These are phyloP conservation scores for Aromia moschata DNA, from an alignment of 2,888 invertebrate species.

Conservation along the genomic window DNA sequence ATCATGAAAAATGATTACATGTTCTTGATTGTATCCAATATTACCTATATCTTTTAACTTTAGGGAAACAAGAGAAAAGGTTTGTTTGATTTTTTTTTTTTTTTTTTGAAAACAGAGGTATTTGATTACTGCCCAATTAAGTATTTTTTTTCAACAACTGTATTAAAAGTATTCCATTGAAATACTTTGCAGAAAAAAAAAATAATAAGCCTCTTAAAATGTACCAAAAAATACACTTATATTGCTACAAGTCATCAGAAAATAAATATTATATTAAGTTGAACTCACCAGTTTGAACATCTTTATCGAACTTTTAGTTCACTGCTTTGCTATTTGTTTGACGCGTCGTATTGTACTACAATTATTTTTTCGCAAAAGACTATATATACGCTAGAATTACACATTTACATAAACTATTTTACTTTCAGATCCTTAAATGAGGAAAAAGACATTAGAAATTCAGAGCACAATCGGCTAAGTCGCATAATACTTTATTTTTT, in stretches of 20 bases:
- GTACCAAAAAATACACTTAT: too few relatives aligned
- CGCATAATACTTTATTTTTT: not conserved
- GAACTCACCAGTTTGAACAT: constrained; percentile 18
- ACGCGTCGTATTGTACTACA: not conserved
- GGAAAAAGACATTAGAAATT: not conserved
- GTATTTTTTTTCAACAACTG: too few relatives aligned
- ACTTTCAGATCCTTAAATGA: not conserved
- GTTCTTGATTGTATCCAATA: too few relatives aligned
- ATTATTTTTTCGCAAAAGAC: not conserved
- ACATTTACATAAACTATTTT: constrained; percentile 9
- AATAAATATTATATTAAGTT: not conserved
- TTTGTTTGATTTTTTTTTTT: too few relatives aligned
- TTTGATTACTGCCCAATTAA: too few relatives aligned
- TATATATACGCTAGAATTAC: constrained; percentile 5
- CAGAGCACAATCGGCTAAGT: not conserved
- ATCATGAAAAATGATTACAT: too few relatives aligned
- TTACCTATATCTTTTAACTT: too few relatives aligned
- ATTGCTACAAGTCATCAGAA: not conserved
- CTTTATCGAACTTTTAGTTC: not conserved
- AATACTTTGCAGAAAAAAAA: too few relatives aligned
- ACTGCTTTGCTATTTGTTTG: not conserved
- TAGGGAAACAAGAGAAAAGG: too few relatives aligned
- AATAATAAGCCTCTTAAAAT: not conserved
- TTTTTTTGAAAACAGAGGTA: too few relatives aligned
- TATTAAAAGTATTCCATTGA: too few relatives aligned